phyloP scores from a whole-genome alignment of 2,113 vertebrate genomes.

The Carlito syrichta region DNA sequence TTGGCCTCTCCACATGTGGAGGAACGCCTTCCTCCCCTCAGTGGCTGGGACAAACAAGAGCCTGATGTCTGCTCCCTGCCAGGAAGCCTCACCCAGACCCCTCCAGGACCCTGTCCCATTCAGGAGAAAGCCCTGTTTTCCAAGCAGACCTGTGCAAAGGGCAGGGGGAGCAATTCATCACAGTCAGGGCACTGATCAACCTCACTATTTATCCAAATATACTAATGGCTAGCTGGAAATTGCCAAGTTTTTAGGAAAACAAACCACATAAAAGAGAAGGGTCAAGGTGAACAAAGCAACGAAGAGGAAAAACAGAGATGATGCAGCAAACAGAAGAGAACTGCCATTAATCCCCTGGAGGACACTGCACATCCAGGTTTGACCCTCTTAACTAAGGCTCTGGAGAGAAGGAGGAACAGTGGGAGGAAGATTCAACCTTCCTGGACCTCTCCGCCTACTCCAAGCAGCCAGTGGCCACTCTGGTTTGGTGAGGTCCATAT shows the following conservation, averaged over 20 bases:
- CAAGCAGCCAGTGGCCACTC: neutral
- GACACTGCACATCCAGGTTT: neutral
- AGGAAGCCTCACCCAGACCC: neutral
- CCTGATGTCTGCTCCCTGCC: neutral
- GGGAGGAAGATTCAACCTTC: neutral
- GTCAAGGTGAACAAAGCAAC: neutral
- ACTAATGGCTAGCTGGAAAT: neutral
- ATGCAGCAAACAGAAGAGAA: neutral
- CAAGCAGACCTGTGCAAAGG: neutral
- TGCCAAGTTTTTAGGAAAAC: neutral
- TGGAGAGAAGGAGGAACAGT: accelerated
- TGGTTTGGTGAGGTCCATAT: too few species aligned
- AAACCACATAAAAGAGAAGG: neutral
- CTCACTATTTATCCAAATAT: neutral
- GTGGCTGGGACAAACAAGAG: neutral
- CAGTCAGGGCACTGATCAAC: neutral
- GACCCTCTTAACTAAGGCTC: neutral
- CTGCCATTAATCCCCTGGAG: neutral
- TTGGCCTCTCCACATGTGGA: neutral
- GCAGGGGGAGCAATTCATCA: neutral
- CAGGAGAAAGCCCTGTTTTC: neutral
- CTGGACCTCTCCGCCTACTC: neutral
- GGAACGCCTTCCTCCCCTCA: neutral
- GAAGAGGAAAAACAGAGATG: neutral
- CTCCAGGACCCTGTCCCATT: neutral